These are phyloP conservation scores for Drosophila tsacasi DNA, from an alignment of 1,140 invertebrate genomes.

Conservation along the genomic window DNA sequence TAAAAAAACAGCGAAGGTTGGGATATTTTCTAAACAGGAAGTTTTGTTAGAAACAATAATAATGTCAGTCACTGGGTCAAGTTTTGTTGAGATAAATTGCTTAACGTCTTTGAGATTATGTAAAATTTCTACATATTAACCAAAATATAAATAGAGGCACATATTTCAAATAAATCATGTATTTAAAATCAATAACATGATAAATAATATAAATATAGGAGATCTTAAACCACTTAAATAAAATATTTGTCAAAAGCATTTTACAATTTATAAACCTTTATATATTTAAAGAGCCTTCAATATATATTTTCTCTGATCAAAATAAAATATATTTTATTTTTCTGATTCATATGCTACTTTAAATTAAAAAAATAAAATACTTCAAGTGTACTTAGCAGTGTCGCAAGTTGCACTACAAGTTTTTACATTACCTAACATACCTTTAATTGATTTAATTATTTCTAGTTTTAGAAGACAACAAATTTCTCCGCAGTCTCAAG, in stretches of 20 bases:
- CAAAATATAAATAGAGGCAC: not conserved
- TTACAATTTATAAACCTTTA: too few relatives aligned
- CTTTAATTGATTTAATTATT: not conserved
- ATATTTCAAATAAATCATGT: too few relatives aligned
- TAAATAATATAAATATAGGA: too few relatives aligned
- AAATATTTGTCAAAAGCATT: too few relatives aligned
- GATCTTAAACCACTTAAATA: too few relatives aligned
- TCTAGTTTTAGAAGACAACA: not conserved
- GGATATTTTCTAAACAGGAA: not conserved
- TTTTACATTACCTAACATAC: not conserved
- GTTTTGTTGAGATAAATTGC: not conserved
- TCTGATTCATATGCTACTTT: too few relatives aligned
- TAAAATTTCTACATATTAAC: not conserved
- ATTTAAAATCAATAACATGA: too few relatives aligned
- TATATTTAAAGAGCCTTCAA: too few relatives aligned
- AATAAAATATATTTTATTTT: too few relatives aligned
- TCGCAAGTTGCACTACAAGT: not conserved
- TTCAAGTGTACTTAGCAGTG: not conserved
- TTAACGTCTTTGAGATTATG: not conserved
- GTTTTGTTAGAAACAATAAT: not conserved
- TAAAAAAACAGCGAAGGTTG: not conserved
- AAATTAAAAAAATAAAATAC: not conserved
- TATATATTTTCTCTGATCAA: too few relatives aligned
- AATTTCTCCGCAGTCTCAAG: not conserved
- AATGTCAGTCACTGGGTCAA: conserved; percentile 11